Evolutionary conservation across 2,888 invertebrate species (phyloP).

Genomic region (Nymphalis c-album): DNA sequence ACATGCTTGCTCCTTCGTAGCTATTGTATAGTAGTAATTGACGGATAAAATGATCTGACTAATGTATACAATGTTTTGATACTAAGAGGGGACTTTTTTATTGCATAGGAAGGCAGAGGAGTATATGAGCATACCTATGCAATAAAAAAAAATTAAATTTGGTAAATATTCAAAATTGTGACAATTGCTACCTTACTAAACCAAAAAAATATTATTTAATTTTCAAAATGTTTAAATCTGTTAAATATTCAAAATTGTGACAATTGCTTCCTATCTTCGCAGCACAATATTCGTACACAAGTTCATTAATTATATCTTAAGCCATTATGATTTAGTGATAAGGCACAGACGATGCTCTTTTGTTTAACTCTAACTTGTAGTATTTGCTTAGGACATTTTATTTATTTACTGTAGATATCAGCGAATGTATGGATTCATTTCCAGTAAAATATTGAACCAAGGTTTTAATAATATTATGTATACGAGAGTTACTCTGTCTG

Average conservation of each 20-base stretch:
- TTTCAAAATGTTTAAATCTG: background rate
- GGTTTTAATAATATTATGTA: too few relatives aligned
- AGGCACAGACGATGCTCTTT: constrained; percentile 7
- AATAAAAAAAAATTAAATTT: too few relatives aligned
- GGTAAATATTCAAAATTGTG: background rate
- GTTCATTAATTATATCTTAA: constrained; percentile 11
- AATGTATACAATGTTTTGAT: too few relatives aligned
- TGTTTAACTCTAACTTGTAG: background rate
- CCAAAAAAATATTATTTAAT: background rate
- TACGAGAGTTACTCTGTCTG: too few relatives aligned
- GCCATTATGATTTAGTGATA: constrained; percentile 15
- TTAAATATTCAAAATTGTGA: background rate
- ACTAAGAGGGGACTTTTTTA: too few relatives aligned
- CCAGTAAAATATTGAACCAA: background rate
- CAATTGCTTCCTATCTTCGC: constrained; percentile 12
- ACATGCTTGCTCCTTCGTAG: too few relatives aligned
- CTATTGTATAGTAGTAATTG: too few relatives aligned
- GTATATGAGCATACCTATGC: too few relatives aligned
- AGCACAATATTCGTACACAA: background rate
- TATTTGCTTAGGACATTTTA: constrained; percentile 25
- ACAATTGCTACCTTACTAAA: constrained; percentile 19
- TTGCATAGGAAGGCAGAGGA: too few relatives aligned
- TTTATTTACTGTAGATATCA: constrained; percentile 12
- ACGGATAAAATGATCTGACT: too few relatives aligned
- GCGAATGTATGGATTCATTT: constrained; percentile 2